A percentile compares a stretch with the other conserved stretches of the same genome.
These are phyloP conservation scores for Clarias macrocephalus DNA, from an alignment of 2,113 vertebrate species.

Conservation along the genomic window DNA sequence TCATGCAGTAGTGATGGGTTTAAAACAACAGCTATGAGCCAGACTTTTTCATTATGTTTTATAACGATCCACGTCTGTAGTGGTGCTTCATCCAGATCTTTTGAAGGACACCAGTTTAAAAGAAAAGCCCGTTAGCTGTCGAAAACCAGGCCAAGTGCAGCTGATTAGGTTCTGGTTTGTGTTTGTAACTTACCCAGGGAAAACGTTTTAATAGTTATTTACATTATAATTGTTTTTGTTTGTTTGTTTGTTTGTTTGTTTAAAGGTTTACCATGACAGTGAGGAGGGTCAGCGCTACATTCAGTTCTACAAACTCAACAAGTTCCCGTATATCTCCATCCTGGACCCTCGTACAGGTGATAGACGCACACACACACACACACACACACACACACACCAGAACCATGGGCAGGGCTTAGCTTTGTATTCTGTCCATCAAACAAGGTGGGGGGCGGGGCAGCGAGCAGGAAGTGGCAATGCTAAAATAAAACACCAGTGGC, in stretches of 20 bases:
- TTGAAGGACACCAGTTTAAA: too few relatives aligned
- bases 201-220: too few relatives aligned
- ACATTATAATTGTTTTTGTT: background rate
- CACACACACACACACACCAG: too few relatives aligned
- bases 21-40: background rate
- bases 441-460: background rate
- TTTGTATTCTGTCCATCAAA: background rate
- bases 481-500: background rate
- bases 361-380: background rate
- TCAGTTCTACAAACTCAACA: constrained; percentile 96
- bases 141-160: too few relatives aligned
- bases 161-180: too few relatives aligned
- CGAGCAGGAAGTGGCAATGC: background rate
- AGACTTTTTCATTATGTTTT: too few relatives aligned
- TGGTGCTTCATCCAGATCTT: too few relatives aligned
- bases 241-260: background rate
- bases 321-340: constrained; percentile 98
- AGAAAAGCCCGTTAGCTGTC: too few relatives aligned
- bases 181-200: too few relatives aligned
- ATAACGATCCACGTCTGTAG: too few relatives aligned
- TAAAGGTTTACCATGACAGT: constrained; percentile 86
- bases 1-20: background rate
- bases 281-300: constrained; percentile 98
- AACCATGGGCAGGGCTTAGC: background rate
- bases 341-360: constrained; percentile 94